Evolutionary conservation across 2,113 vertebrate species (phyloP), one percentile per base, ranked within the genome.

Genomic region (Lucifuga dentata): DNA sequence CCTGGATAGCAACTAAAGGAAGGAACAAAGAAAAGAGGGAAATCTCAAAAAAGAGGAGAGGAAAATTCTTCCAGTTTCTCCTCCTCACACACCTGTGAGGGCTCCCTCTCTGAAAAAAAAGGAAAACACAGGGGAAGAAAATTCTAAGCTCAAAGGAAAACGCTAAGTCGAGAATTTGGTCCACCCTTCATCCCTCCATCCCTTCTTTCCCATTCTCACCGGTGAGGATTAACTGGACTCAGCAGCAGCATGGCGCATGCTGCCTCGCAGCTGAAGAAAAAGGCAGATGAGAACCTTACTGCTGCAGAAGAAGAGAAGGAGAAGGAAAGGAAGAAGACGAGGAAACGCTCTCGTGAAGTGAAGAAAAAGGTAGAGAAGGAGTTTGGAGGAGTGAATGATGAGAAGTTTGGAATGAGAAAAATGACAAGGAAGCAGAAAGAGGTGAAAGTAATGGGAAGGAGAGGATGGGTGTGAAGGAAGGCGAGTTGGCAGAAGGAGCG

Each of bases 261-360:
- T 39, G 97, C 98, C 73, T 99, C 96, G 20, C 96, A 97, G 90
- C 90, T 99, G 83, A 99, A 99, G 95, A 99, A 99, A 86, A 98
- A 88, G 91, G 94, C 95, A 79, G 97, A 98, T 87, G 92, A 97
- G 91, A 97, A 98, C 86, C 93, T 98, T 78, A 94, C 92, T 66
- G 92, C 94, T 23, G 95, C 92, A 13, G 97, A 99, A 83, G 97
- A 98, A 2, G 92, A 95, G 90, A 96, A 96, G 91, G 95, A 93
- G 73, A 97, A 94, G 81, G 86, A 87, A 33, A 62, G 36, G 80
- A 90, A 94, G 91, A 96, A 93, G 78, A 90, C 93, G 84, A 95
- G 93, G 87, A 98, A 95, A 91, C 93, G 93, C 76, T 87, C 93
- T 68, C 93, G 95, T 43, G 96, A 98, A 90, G 91, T 93, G 26